Evolutionary conservation across 1,140 invertebrate genomes (phyloP), one percentile per base, ranked within the genome.

Genomic region (Anagrus nilaparvatae): DNA sequence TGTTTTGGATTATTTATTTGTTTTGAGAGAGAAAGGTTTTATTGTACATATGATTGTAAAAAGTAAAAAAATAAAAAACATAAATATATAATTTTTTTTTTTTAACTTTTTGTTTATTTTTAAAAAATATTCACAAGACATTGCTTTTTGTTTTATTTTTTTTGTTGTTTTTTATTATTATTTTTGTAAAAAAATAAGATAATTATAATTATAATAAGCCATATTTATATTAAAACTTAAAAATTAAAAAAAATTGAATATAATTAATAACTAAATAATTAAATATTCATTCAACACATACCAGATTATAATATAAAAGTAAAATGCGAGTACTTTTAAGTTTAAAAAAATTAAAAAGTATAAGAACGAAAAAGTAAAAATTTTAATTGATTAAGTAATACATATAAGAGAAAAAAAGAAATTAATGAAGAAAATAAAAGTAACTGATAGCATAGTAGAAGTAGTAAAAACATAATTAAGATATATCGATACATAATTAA

Each of bases 401-500:
- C 46, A 46, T 45, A 36, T 32, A 40, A 43, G 42, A 39, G 29
- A 39, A 34, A 41, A 41, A 34, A 40, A 37, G 34, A 28, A 41
- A 40, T 33, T n/a, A 44, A 28, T 23, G 21, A 33, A 19, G 39
- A 40, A 32, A 43, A 46, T 27, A 16, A 40, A 30, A 43, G 19
- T 20, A 36, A 49, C 38, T 45, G 47, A 47, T 43, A 50, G 42
- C 38, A 44, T 45, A 50, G 40, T 50, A 47, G 31, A 44, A 50
- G 44, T 49, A 41, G 27, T 46, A 30, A 33, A 39, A 32, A 44
- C 41, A 40, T 28, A 40, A 32, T 36, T 27, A 38, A 41, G 38
- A 47, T 31, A 40, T 31, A 9, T 37, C 41, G 41, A 38, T 44
- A 38, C 38, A 42, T 35, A 33, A 27, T 46, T 25, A 20, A 46